Percentiles rank a stretch among this genome's conserved stretches.
Evolutionary conservation across 2,797 vertebrate genomes (phyloP).

Genomic region (Girardinus metallicus): DNA sequence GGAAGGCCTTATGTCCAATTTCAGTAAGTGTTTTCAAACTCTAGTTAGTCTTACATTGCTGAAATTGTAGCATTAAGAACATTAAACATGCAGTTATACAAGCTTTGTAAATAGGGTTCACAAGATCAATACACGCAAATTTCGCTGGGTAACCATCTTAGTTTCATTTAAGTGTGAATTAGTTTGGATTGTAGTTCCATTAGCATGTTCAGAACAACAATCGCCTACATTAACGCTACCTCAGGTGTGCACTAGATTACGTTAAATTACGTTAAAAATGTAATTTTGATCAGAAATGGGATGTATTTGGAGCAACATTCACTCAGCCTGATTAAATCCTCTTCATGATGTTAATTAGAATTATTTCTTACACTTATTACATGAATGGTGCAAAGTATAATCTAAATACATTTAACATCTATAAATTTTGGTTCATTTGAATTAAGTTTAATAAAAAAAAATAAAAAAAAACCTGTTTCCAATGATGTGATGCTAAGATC

Average conservation of each 20-base stretch:
- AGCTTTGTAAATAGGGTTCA: not conserved
- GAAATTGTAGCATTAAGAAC: not conserved
- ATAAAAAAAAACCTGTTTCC: not conserved
- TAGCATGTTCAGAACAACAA: conserved; percentile 33
- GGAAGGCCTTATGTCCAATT: conserved; percentile 62
- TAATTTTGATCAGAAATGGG: not conserved
- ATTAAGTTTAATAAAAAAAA: conserved; percentile 15
- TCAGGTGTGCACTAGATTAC: conserved; percentile 71
- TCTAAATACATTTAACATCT: conserved; percentile 15
- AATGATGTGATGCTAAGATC: conserved; percentile 4
- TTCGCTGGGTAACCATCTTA: conserved; percentile 4
- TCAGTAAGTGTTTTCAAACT: conserved; percentile 23
- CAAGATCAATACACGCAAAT: not conserved
- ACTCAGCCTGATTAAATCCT: conserved; percentile 7
- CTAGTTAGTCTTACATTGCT: not conserved
- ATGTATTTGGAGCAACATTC: not conserved
- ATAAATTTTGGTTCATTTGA: conserved; percentile 9
- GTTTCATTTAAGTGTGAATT: conserved; percentile 27
- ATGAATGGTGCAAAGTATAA: conserved; percentile 11
- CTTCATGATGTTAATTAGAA: conserved; percentile 19
- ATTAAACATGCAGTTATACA: not conserved
- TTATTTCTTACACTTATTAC: conserved; percentile 38
- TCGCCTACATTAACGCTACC: conserved; percentile 75
- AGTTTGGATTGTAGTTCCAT: conserved; percentile 14
- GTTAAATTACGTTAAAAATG: too few species aligned